These are phyloP conservation scores for Orthonevra nobilis DNA, from an alignment of 2,888 invertebrate species.

Conservation along the genomic window DNA sequence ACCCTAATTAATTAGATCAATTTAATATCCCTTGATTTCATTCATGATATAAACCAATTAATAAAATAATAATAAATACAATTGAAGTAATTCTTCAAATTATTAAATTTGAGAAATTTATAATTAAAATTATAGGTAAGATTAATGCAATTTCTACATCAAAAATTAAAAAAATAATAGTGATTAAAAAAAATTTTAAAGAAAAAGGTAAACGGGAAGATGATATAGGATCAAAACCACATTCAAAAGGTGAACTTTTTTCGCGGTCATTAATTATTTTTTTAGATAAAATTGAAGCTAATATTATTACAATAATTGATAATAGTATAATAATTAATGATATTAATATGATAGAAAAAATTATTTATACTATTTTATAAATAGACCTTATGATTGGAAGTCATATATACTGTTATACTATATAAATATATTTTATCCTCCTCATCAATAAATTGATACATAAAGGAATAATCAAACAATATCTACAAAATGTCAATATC, in stretches of 20 bases:
- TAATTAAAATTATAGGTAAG: constrained; percentile 82
- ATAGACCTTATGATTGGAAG: constrained; percentile 86
- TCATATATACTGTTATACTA: constrained; percentile 87
- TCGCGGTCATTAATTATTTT: constrained; percentile 83
- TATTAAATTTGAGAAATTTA: constrained; percentile 76
- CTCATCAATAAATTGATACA: constrained; percentile 86
- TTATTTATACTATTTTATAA: constrained; percentile 83
- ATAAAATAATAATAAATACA: constrained; percentile 81
- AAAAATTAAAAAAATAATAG: constrained; percentile 87
- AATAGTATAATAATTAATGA: constrained; percentile 79
- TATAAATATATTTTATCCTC: constrained; percentile 82
- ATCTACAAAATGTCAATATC: constrained; percentile 87
- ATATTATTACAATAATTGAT: constrained; percentile 81
- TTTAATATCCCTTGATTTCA: constrained; percentile 84
- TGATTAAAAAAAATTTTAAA: constrained; percentile 84
- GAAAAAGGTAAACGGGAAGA: constrained; percentile 82
- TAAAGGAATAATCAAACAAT: constrained; percentile 84
- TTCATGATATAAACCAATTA: constrained; percentile 77
- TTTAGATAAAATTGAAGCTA: constrained; percentile 82
- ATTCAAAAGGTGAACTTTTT: constrained; percentile 85
- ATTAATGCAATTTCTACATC: constrained; percentile 85
- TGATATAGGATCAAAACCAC: constrained; percentile 83
- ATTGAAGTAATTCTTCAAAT: constrained; percentile 74
- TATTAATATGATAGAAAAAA: constrained; percentile 79
- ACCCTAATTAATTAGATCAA: constrained; percentile 78